Conservation (phyloP, 2,888 invertebrate species). For the Himalopsyche tibetana region DNA sequence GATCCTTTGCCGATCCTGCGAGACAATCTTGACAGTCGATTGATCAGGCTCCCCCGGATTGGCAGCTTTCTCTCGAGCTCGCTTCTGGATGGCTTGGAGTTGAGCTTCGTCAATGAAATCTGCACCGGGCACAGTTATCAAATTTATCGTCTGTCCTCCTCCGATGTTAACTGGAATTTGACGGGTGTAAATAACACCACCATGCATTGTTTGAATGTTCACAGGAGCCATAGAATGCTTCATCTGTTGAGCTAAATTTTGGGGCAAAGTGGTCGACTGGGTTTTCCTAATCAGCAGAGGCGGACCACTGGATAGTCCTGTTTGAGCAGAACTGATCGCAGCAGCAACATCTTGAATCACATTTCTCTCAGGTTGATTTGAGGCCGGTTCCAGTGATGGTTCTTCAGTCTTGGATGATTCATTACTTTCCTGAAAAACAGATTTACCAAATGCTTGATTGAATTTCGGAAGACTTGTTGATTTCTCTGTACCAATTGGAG, state of each 20-base stretch:
- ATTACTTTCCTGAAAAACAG: conserved; percentile 77
- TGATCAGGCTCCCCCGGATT: conserved; percentile 72
- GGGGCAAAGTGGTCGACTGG: conserved; percentile 70
- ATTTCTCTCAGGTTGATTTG: conserved; percentile 66
- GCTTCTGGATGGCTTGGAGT: conserved; percentile 72
- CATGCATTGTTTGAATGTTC: conserved; percentile 80
- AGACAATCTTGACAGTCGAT: conserved; percentile 75
- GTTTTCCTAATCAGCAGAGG: conserved; percentile 73
- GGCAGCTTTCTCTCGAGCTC: conserved; percentile 69
- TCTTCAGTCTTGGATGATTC: conserved; percentile 53
- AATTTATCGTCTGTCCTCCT: conserved; percentile 78
- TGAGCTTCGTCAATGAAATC: conserved; percentile 73
- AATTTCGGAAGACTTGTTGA: conserved; percentile 83
- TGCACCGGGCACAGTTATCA: conserved; percentile 76
- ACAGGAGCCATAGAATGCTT: conserved; percentile 77
- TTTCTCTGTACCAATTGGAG: conserved; percentile 71
- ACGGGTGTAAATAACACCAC: conserved; percentile 84
- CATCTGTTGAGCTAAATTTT: conserved; percentile 73
- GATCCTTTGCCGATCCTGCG: conserved; percentile 69
- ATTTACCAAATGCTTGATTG: conserved; percentile 87
- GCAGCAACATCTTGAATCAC: conserved; percentile 58
- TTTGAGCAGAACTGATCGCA: conserved; percentile 71
- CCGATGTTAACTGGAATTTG: conserved; percentile 82
- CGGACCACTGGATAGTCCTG: conserved; percentile 72
- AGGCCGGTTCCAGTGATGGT: conserved; percentile 69